Percentiles rank a stretch among this genome's conserved stretches.
phyloP scores from a whole-genome alignment of 2,113 vertebrate species.

The Pholis gunnellus region DNA sequence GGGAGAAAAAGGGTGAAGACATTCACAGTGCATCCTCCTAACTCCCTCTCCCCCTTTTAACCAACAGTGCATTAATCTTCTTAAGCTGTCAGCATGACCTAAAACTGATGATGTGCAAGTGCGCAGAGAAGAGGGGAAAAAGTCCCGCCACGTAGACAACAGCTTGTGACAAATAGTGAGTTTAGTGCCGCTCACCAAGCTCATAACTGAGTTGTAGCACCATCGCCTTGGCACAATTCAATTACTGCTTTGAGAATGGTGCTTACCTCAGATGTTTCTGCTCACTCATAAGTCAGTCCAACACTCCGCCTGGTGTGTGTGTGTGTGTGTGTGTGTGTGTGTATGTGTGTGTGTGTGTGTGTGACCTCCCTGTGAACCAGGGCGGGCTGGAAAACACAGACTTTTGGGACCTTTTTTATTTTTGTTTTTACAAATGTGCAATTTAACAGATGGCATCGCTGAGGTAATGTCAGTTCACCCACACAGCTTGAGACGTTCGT shows the following conservation, averaged over 20 bases:
- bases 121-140: constrained; percentile 37
- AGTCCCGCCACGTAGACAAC: constrained; percentile 49
- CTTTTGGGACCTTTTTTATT: constrained; percentile 7
- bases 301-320: constrained; percentile 7
- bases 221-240: constrained; percentile 51
- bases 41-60: constrained; percentile 52
- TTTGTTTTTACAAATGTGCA: constrained; percentile 17
- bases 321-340: not conserved
- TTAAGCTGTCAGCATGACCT: constrained; percentile 72
- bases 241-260: constrained; percentile 44
- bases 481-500: not conserved
- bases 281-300: constrained; percentile 36
- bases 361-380: constrained; percentile 47
- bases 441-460: constrained; percentile 33
- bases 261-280: constrained; percentile 57
- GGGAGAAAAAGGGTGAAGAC: constrained; percentile 45
- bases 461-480: constrained; percentile 17
- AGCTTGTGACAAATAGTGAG: constrained; percentile 53
- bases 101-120: constrained; percentile 64
- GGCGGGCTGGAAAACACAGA: not conserved
- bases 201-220: constrained; percentile 54
- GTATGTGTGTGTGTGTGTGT: not conserved
- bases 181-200: constrained; percentile 57
- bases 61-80: constrained; percentile 67
- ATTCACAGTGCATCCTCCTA: constrained; percentile 35